These are phyloP conservation scores for Silurus aristotelis DNA, from an alignment of 2,797 vertebrate genomes.

Conservation along the genomic window DNA sequence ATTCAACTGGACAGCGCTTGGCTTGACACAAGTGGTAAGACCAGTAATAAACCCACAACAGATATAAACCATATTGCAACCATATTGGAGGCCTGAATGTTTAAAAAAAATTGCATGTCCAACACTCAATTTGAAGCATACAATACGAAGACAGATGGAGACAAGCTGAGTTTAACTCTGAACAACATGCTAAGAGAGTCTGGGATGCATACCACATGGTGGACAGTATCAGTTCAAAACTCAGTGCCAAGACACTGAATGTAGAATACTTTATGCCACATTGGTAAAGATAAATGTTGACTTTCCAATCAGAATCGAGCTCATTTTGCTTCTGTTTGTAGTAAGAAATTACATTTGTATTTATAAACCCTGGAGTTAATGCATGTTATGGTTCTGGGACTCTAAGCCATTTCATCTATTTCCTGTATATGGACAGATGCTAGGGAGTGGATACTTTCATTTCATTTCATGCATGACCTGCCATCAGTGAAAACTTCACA, in stretches of 20 bases:
- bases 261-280: not conserved
- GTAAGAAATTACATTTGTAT: slow-evolving; percentile 3
- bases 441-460: slow-evolving; percentile 7
- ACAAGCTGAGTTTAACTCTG: slow-evolving; percentile 32
- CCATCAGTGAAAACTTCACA: slow-evolving; percentile 1
- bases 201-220: slow-evolving; percentile 26
- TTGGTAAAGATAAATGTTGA: not conserved
- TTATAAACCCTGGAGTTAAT: not conserved
- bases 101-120: slow-evolving; percentile 56
- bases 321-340: not conserved
- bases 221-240: slow-evolving; percentile 5
- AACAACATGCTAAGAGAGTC: slow-evolving; percentile 38
- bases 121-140: slow-evolving; percentile 35
- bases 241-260: slow-evolving; percentile 17
- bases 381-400: not conserved
- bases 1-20: slow-evolving; percentile 58
- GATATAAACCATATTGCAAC: slow-evolving; percentile 70
- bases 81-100: slow-evolving; percentile 57
- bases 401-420: slow-evolving; percentile 10
- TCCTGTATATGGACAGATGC: slow-evolving; percentile 20
- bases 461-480: slow-evolving; percentile 35
- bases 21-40: slow-evolving; percentile 57
- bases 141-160: slow-evolving; percentile 44
- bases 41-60: slow-evolving; percentile 66
- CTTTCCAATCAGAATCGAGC: not conserved